Conservation (phyloP, 1,140 invertebrate species). For the Rhizoglyphus robini region DNA sequence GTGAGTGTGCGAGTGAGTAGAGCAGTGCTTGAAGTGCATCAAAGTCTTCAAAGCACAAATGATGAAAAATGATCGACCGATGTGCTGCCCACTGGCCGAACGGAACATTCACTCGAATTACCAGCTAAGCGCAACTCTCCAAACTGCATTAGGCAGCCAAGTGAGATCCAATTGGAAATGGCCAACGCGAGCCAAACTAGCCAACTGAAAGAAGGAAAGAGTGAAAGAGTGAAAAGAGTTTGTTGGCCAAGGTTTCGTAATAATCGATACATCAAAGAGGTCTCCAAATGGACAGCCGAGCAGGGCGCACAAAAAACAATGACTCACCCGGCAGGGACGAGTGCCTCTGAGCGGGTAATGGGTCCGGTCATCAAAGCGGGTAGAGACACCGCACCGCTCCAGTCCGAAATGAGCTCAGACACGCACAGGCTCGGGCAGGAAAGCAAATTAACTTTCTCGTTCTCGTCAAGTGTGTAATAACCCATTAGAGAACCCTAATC, state of each 20-base stretch:
- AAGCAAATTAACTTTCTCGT: conserved; percentile 10
- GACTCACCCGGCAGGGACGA: not conserved
- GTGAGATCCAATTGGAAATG: too few relatives aligned
- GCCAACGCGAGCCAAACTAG: not conserved
- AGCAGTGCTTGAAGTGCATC: too few relatives aligned
- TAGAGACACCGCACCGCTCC: too few relatives aligned
- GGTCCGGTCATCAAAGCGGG: not conserved
- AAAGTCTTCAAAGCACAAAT: too few relatives aligned
- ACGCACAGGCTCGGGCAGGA: not conserved
- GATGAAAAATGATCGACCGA: too few relatives aligned
- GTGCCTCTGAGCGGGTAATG: too few relatives aligned
- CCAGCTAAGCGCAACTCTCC: too few relatives aligned
- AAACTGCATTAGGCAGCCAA: too few relatives aligned
- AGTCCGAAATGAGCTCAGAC: not conserved
- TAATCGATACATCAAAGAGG: conserved; percentile 11
- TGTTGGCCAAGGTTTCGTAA: not conserved
- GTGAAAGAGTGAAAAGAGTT: conserved; percentile 12
- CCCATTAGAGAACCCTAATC: conserved; percentile 8
- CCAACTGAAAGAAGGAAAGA: not conserved
- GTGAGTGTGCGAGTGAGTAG: too few relatives aligned
- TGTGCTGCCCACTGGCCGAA: too few relatives aligned
- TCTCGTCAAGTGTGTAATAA: conserved; percentile 7
- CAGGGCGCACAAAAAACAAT: conserved; percentile 9
- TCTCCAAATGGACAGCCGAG: conserved; percentile 1
- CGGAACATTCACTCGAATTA: too few relatives aligned